Base-by-base conservation (phyloP, 2,888 invertebrate genomes). In the Napeogenes inachia region DNA sequence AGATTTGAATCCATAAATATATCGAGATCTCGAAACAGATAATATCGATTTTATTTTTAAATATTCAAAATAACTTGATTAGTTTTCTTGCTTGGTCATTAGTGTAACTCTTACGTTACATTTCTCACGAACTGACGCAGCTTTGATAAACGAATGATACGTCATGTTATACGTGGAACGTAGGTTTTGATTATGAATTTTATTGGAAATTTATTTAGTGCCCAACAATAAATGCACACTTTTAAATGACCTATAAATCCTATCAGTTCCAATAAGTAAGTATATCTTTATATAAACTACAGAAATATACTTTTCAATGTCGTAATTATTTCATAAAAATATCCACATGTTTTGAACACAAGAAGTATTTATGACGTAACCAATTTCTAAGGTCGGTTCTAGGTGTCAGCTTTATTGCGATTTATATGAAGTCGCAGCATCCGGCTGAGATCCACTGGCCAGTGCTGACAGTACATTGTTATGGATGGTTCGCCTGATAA, bases 381-480 rank as follows among this genome's bases (percentile, higher is more conserved):
- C 33, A 38, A 21, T 38, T 8, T 55, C 45, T 35, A 12, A 54
- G 46, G 13, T 46, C 54, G 30, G 13, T 13, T 50, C 38, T 55
- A 54, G 59, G 50, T n/a, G 46, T 67, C 66, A 54, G 56, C 53
- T 32, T 66, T 61, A 68, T 69, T 65, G 62, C 70, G 69, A 72
- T 71, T 71, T 71, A 71, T 66, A 64, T 62, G 67, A 65, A 66
- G 62, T 65, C 59, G 54, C 60, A 64, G 62, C 71, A 68, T 72
- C 72, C 73, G 73, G 60, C 63, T 64, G 54, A 61, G 70, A 68
- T 71, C 72, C 73, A 71, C 62, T 64, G 66, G 54, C 68, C 67
- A 70, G 66, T 67, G 67, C 66, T 64, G 57, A 59, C 61, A 56
- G 45, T 46, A 57, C 32, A 66, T 62, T 65, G 60, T 62, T 61